These are phyloP conservation scores for Callaeas wilsoni DNA, from an alignment of 2,113 vertebrate species.

Conservation along the genomic window DNA sequence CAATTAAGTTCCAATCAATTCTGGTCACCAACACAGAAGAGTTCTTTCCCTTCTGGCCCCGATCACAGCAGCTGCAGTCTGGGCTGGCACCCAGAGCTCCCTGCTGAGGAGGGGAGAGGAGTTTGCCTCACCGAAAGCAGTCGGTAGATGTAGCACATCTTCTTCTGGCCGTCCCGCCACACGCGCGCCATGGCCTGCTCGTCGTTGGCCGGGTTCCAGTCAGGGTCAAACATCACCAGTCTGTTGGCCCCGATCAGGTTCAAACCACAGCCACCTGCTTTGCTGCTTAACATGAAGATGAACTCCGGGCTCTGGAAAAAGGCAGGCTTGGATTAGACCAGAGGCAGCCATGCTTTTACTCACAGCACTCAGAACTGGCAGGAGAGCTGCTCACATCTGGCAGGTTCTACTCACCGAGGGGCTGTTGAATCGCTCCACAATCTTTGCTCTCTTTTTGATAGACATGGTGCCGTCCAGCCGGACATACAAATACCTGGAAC, in stretches of 20 bases:
- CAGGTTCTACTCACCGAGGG: slow-evolving; percentile 77
- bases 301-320: slow-evolving; percentile 88
- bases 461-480: slow-evolving; percentile 97
- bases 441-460: slow-evolving; percentile 95
- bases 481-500: slow-evolving; percentile 88
- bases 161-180: slow-evolving; percentile 96
- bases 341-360: background rate
- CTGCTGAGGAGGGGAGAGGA: background rate
- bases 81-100: background rate
- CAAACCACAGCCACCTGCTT: slow-evolving; percentile 94
- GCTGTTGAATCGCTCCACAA: slow-evolving; percentile 92
- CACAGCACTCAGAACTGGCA: background rate
- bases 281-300: slow-evolving; percentile 98
- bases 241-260: slow-evolving; percentile 96
- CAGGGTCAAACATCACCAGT: slow-evolving; percentile 96
- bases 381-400: background rate
- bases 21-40: background rate
- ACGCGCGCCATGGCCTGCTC: slow-evolving; percentile 98
- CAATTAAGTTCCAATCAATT: background rate
- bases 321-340: background rate
- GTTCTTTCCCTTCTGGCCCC: background rate
- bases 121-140: slow-evolving; percentile 83
- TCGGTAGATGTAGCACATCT: slow-evolving; percentile 94
- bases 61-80: background rate
- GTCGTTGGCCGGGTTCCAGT: slow-evolving; percentile 98